Conservation (phyloP, 2,888 invertebrate genomes). For the Mythimna vitellina region DNA sequence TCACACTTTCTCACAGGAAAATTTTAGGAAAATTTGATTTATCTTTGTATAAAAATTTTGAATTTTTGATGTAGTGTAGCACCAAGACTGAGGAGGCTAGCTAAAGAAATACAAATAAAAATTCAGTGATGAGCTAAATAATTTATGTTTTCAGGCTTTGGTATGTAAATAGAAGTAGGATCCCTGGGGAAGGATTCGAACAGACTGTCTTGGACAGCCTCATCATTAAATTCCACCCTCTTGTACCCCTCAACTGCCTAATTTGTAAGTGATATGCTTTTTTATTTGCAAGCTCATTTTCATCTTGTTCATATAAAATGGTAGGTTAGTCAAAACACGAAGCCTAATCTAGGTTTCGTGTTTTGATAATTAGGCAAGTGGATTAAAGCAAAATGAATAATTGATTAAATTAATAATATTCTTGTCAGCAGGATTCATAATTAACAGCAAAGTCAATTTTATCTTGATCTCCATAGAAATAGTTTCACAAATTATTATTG, state of each 20-base stretch:
- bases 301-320: neutral
- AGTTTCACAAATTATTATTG: too few relatives aligned
- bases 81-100: too few relatives aligned
- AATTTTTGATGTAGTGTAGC: too few relatives aligned
- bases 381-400: neutral
- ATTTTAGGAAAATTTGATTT: too few relatives aligned
- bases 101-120: conserved; percentile 16
- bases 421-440: neutral
- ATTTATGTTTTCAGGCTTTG: conserved; percentile 38
- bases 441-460: too few relatives aligned
- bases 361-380: neutral
- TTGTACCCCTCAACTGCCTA: conserved; percentile 15
- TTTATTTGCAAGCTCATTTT: conserved; percentile 21
- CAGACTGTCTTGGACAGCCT: conserved; percentile 30
- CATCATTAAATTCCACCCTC: conserved; percentile 26
- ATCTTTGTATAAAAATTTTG: too few relatives aligned
- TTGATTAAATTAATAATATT: neutral
- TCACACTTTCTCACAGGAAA: too few relatives aligned
- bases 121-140: conserved; percentile 34
- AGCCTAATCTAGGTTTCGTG: too few relatives aligned
- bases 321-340: too few relatives aligned
- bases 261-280: conserved; percentile 37
- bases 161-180: conserved; percentile 34
- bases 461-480: too few relatives aligned
- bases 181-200: conserved; percentile 28